phyloP scores from a whole-genome alignment of 2,888 invertebrate species.

The Polia nebulosa region DNA sequence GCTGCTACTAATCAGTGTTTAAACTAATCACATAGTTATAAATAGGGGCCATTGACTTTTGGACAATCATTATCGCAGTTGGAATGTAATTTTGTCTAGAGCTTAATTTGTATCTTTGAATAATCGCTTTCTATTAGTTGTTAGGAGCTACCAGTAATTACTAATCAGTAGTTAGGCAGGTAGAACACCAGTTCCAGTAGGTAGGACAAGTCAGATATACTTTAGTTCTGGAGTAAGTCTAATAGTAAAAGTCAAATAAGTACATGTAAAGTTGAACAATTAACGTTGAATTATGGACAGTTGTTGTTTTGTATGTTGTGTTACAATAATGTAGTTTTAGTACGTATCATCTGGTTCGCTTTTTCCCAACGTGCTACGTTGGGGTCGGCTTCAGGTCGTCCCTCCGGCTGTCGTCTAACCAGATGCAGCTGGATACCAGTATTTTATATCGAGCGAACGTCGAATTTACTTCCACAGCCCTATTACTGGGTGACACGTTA shows the following conservation, averaged over 20 bases:
- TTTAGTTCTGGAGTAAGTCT: neutral
- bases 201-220: neutral
- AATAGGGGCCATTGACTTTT: no score
- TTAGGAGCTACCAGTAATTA: conserved; percentile 43
- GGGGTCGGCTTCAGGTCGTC: no score
- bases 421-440: no score
- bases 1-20: no score
- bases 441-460: no score
- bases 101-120: conserved; percentile 32
- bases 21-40: no score
- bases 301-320: neutral
- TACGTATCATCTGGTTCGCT: neutral
- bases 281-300: conserved; percentile 4
- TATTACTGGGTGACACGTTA: neutral
- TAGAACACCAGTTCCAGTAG: conserved; percentile 14
- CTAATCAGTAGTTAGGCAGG: conserved; percentile 47
- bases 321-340: neutral
- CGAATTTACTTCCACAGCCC: no score
- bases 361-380: no score
- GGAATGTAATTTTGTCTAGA: neutral
- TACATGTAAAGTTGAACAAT: conserved; percentile 1
- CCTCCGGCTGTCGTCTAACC: no score
- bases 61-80: neutral
- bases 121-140: conserved; percentile 45
- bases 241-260: neutral